Evolutionary conservation across 2,888 invertebrate genomes (phyloP), one percentile per base, ranked within the genome.

Genomic region (Neoaliturus tenellus): DNA sequence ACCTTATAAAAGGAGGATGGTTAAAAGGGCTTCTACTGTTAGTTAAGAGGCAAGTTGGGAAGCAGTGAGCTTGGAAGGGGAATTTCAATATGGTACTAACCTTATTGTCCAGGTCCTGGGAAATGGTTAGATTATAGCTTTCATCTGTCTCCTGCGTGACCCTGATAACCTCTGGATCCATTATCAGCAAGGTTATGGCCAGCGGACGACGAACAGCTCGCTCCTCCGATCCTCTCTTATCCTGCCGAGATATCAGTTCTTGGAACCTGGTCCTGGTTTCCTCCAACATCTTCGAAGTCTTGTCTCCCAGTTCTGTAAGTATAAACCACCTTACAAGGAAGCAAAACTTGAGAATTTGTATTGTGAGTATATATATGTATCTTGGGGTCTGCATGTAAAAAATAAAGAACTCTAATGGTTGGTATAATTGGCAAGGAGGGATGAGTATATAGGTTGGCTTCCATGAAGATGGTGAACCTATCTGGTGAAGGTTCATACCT

Each of bases 111-210:
- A 90, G 86, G 83, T 51, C 73, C 35, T 88, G 82, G 78, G 83
- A 90, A 41, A 95, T 89, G 0, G 92, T 91, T n/a, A 96, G 89
- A 84, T 93, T 93, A 89, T 97, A 96, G 86, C 95, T 94, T 89
- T 97, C 96, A 89, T 96, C 94, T 0, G 95, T 95, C 85, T 93
- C 93, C 80, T 96, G 90, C 41, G 92, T 93, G 44, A 87, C 85
- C 35, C 51, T 41, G 1, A 83, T 20, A 0, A 85, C 67, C 10
- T 78, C 81, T 25, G 87, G 84, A 51, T 87, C 67, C 8, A 80
- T 62, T 23, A 87, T 85, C 39, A 62, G 25, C 31, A 86, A 25
- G 8, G n/a, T 51, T 2, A 87, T 67, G 23, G 71, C 67, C 23
- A 86, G 51, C 20, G 80, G 82, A 44, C 82, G 78, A 10, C 85